Conservation (phyloP, 1,140 invertebrate species). For the Drosophila oshimai region DNA sequence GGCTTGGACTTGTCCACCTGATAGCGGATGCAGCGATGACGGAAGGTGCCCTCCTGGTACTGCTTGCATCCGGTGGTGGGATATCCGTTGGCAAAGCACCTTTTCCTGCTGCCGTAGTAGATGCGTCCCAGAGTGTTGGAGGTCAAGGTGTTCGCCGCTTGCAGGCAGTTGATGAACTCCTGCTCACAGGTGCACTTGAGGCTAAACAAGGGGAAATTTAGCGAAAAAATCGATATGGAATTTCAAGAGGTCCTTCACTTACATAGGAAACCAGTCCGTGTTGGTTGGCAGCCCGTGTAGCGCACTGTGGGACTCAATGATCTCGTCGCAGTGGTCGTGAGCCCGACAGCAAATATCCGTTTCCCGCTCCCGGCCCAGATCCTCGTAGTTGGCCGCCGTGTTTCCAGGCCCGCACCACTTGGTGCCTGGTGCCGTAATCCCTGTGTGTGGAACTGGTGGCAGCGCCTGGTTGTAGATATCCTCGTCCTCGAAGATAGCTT, state of each 20-base stretch:
- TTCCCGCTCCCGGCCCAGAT: conserved; percentile 86
- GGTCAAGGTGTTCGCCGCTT: conserved; percentile 82
- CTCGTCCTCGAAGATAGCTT: conserved; percentile 78
- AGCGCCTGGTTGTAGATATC: conserved; percentile 76
- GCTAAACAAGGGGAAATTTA: conserved; percentile 60
- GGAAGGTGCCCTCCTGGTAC: conserved; percentile 69
- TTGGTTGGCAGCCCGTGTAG: conserved; percentile 86
- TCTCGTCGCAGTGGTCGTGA: conserved; percentile 89
- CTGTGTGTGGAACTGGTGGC: conserved; percentile 57
- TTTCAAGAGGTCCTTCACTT: not conserved
- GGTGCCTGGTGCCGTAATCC: conserved; percentile 83
- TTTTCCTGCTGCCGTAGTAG: conserved; percentile 87
- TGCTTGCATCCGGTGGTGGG: conserved; percentile 85
- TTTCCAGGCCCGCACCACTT: conserved; percentile 90
- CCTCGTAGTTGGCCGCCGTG: conserved; percentile 86
- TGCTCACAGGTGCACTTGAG: conserved; percentile 88
- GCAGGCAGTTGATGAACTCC: conserved; percentile 87
- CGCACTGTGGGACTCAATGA: conserved; percentile 84
- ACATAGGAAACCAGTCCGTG: conserved; percentile 84
- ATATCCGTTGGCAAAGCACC: conserved; percentile 88
- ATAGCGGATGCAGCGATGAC: conserved; percentile 84
- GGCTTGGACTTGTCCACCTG: conserved; percentile 83
- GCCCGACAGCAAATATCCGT: conserved; percentile 90
- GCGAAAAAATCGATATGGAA: conserved; percentile 47
- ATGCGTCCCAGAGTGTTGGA: conserved; percentile 85